These are phyloP conservation scores for Artibeus lituratus DNA, from an alignment of 2,797 vertebrate species.

Conservation along the genomic window DNA sequence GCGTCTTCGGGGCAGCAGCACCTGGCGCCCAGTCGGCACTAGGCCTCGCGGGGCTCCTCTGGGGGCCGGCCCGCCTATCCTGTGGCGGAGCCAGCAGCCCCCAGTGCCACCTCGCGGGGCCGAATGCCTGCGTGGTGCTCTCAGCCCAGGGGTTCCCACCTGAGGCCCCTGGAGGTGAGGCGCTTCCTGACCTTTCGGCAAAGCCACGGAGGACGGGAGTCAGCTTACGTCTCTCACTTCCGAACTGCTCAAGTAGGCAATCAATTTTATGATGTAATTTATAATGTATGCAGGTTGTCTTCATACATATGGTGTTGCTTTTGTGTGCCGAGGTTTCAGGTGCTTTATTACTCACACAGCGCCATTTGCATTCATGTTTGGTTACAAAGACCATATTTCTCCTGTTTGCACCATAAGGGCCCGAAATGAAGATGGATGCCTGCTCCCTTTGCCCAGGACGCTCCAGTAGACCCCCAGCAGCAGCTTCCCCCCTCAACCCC, in stretches of 20 bases:
- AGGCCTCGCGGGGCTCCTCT: neutral
- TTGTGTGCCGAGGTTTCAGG: constrained; percentile 72
- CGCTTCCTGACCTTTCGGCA: neutral
- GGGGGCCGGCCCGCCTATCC: neutral
- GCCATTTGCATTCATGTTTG: constrained; percentile 69
- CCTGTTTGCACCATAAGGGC: constrained; percentile 67
- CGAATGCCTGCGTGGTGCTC: rapidly evolving
- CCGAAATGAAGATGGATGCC: constrained; percentile 41
- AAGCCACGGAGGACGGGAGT: neutral
- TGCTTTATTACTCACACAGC: constrained; percentile 75
- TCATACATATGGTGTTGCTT: constrained; percentile 80
- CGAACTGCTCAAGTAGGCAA: constrained; percentile 63
- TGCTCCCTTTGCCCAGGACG: neutral
- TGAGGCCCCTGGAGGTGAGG: neutral
- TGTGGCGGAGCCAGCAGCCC: rapidly evolving
- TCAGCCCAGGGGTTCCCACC: rapidly evolving
- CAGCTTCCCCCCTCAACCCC: neutral
- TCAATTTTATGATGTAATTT: constrained; percentile 78
- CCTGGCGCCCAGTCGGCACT: neutral
- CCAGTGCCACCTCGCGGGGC: rapidly evolving
- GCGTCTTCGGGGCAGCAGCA: neutral
- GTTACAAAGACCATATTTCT: constrained; percentile 69
- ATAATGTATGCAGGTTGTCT: constrained; percentile 81
- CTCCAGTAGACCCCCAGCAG: neutral
- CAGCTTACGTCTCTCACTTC: constrained; percentile 26